Evolutionary conservation across 2,113 vertebrate genomes (phyloP), one percentile per base, ranked within the genome.

Genomic region (Chlorodrepanis virens): DNA sequence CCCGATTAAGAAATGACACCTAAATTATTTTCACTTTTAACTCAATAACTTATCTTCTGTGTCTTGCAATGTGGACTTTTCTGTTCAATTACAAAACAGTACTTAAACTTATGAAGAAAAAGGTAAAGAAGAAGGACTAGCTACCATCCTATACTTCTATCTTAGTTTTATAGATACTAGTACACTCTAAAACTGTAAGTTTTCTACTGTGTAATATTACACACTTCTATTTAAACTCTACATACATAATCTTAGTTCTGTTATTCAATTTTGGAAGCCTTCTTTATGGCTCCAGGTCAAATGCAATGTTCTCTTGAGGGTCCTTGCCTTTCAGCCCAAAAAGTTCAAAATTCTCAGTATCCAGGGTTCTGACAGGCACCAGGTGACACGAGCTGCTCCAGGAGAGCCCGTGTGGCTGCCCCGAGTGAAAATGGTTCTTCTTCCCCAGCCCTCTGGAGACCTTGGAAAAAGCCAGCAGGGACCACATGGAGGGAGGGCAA

Each of bases 331-430:
- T 59, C 23, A 59, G n/a, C n/a, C 37, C 23, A 37, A 14, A 37
- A 60, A 60, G 23, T 17, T 60, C 15, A 25, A 60, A 60, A 60
- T 60, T 37, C n/a, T 60, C 57, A 37, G 57, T 37, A 37, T 37
- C 57, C 57, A 60, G 57, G 23, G 15, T 60, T 60, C n/a, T 60
- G 18, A 60, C 15, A 25, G 11, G 57, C 33, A 29, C 14, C 12
- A 1, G 31, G 28, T 16, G 47, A 18, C 9, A 0, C 1, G 6
- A 39, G 21, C 65, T 49, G 35, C 79, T 67, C 1, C 0, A 50
- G 57, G 50, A 53, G 52, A 45, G 17, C 18, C 10, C 9, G 1
- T 0, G 11, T 13, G 52, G 14, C 45, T 85, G 42, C 47, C 22
- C 39, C 2, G 8, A n/a, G 57, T 24, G 40, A 35, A 53, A 70